Evolutionary conservation across 2,113 vertebrate species (phyloP).

Genomic region (Tapirus terrestris): DNA sequence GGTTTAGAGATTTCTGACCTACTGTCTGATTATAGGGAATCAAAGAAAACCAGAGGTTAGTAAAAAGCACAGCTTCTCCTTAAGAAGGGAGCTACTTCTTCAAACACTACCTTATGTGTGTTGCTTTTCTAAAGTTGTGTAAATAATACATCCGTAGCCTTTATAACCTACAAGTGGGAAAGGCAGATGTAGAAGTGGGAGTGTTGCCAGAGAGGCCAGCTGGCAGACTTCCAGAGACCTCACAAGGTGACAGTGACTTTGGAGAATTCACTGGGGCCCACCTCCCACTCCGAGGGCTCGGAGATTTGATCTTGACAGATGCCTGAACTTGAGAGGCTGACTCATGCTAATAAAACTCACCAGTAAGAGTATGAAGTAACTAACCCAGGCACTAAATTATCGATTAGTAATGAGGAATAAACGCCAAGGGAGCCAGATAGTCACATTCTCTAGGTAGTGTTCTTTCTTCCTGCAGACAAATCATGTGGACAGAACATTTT

Average conservation of each 20-base stretch:
- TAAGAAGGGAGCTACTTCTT: constrained; percentile 29
- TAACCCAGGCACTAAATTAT: background rate
- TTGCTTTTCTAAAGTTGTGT: background rate
- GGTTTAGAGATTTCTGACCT: constrained; percentile 4
- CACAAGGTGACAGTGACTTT: constrained; percentile 56
- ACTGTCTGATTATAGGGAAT: background rate
- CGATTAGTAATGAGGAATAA: constrained; percentile 42
- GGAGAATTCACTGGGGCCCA: constrained; percentile 1
- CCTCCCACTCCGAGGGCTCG: background rate
- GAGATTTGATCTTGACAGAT: constrained; percentile 31
- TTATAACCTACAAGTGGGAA: background rate
- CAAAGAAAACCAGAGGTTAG: constrained; percentile 27
- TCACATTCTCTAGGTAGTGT: background rate
- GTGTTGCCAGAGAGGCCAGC: background rate
- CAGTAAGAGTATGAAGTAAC: background rate
- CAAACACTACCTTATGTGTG: background rate
- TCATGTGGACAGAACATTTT: background rate
- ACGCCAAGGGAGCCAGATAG: background rate
- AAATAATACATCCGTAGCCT: constrained; percentile 7
- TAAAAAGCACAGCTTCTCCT: background rate
- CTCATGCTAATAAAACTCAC: constrained; percentile 28
- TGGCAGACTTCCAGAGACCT: constrained; percentile 49
- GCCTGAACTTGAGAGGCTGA: background rate
- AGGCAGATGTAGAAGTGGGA: background rate
- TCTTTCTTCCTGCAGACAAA: constrained; percentile 6